Evolutionary conservation across 2,888 invertebrate species (phyloP).

Genomic region (Chalcis sispes): DNA sequence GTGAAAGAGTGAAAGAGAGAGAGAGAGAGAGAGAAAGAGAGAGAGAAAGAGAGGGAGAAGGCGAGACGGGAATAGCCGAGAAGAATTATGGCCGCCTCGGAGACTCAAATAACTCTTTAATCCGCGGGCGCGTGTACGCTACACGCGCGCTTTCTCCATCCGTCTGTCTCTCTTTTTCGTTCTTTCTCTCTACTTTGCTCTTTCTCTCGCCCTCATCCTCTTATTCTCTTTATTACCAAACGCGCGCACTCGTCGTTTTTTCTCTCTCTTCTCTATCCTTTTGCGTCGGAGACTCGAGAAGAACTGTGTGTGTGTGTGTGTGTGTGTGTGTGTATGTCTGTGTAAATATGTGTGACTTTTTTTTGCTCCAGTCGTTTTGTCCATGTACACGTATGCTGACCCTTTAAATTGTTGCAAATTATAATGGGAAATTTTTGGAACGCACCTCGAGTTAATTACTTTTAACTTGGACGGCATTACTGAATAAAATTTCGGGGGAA

Average conservation of each 20-base stretch:
- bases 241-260: constrained; percentile 17
- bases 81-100: constrained; percentile 75
- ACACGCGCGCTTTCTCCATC: constrained; percentile 63
- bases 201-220: constrained; percentile 39
- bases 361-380: not conserved
- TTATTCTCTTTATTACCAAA: constrained; percentile 56
- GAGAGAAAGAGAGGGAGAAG: constrained; percentile 24
- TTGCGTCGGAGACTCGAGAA: too few species aligned
- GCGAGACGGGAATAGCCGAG: constrained; percentile 74
- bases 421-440: constrained; percentile 53
- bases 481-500: constrained; percentile 13
- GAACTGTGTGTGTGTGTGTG: not conserved
- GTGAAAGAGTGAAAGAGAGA: too few species aligned
- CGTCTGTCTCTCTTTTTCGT: constrained; percentile 57
- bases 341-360: not conserved
- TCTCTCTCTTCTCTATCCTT: constrained; percentile 13
- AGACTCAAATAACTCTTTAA: constrained; percentile 77
- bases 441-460: constrained; percentile 46
- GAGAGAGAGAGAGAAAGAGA: constrained; percentile 17
- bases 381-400: constrained; percentile 14
- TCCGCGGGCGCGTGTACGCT: constrained; percentile 73
- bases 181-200: constrained; percentile 28
- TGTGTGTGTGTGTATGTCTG: not conserved
- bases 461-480: not conserved
- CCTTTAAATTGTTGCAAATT: constrained; percentile 49